Evolutionary conservation across 2,113 vertebrate species (phyloP).

Genomic region (Oxyura jamaicensis): DNA sequence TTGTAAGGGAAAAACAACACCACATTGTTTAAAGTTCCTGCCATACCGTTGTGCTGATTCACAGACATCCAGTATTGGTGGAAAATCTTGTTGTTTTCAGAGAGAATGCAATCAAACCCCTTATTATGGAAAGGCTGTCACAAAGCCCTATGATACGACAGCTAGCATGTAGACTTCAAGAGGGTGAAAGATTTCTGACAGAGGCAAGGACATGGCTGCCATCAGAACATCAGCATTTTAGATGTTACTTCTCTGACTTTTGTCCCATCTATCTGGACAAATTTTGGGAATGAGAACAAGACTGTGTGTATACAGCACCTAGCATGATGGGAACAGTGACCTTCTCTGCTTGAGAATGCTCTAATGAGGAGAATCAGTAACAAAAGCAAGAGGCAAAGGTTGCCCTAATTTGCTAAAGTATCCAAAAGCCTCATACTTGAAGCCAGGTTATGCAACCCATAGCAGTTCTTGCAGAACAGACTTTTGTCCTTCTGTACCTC

Average conservation of each 20-base stretch:
- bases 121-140: neutral
- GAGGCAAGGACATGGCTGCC: neutral
- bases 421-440: neutral
- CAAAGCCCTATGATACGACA: neutral
- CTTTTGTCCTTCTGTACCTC: neutral
- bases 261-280: neutral
- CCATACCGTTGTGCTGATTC: slow-evolving; percentile 46
- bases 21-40: slow-evolving; percentile 55
- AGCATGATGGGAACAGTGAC: neutral
- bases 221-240: neutral
- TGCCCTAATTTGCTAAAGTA: neutral
- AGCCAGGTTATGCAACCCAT: neutral
- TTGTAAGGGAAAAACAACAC: slow-evolving; percentile 8
- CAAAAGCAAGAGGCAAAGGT: neutral
- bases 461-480: neutral
- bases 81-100: slow-evolving; percentile 49
- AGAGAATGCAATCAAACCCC: slow-evolving; percentile 34
- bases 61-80: neutral
- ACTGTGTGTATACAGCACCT: neutral
- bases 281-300: neutral
- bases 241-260: neutral
- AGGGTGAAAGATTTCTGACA: neutral
- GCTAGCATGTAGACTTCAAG: neutral
- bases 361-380: neutral
- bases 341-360: neutral